phyloP scores from a whole-genome alignment of 2,797 vertebrate genomes.

The Heteromormyrus szaboi region DNA sequence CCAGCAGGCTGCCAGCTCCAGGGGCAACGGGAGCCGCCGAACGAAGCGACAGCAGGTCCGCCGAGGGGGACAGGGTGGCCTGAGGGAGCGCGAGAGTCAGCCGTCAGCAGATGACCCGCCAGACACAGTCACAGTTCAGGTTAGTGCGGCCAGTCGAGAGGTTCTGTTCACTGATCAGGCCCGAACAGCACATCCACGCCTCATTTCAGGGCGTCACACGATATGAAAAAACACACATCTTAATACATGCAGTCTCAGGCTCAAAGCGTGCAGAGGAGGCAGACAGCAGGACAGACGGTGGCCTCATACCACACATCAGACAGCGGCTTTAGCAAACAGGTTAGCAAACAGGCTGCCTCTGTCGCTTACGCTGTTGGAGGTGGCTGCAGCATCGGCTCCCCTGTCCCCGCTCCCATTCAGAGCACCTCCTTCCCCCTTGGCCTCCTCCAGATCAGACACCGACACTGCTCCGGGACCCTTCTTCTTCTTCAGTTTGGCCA shows the following conservation, averaged over 20 bases:
- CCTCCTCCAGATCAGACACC: constrained; percentile 60
- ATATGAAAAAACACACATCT: neutral
- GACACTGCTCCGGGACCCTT: constrained; percentile 72
- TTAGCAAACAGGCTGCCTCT: neutral
- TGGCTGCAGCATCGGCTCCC: constrained; percentile 51
- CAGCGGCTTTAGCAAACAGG: neutral
- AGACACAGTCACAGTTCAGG: neutral
- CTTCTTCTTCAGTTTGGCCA: constrained; percentile 94
- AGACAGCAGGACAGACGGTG: neutral
- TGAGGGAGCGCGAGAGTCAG: constrained; percentile 37
- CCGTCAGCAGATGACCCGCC: neutral
- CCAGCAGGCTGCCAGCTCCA: constrained; percentile 70
- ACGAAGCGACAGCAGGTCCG: constrained; percentile 79
- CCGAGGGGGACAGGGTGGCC: constrained; percentile 85
- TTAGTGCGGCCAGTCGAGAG: neutral
- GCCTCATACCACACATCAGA: neutral
- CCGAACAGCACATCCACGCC: neutral
- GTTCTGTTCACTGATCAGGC: neutral
- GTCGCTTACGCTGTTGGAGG: constrained; percentile 74
- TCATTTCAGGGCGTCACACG: neutral
- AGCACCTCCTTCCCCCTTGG: constrained; percentile 65
- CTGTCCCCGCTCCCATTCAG: constrained; percentile 74
- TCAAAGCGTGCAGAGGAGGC: neutral
- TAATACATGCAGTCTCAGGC: neutral
- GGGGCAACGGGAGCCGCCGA: constrained; percentile 57